A percentile compares a stretch with the other conserved stretches of the same genome.
Evolutionary conservation across 2,888 invertebrate species (phyloP).

Genomic region (Scaptodrosophila latifasciaeformis): DNA sequence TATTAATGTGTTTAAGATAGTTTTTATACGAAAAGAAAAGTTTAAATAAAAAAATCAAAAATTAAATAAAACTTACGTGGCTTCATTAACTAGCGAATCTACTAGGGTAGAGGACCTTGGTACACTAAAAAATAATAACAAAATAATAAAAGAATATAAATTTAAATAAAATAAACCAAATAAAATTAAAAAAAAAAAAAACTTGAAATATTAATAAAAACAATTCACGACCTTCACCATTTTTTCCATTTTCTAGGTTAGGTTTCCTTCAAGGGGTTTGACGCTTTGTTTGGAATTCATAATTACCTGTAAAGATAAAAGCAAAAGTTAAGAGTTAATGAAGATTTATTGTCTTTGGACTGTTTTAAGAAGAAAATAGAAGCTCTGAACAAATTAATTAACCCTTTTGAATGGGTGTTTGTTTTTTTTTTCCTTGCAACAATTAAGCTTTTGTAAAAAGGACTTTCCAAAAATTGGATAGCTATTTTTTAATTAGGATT

Average conservation of each 20-base stretch:
- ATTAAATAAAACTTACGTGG: slow-evolving; percentile 61
- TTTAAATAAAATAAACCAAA: slow-evolving; percentile 10
- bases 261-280: too few species aligned
- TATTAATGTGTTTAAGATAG: too few species aligned
- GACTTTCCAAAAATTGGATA: too few species aligned
- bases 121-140: slow-evolving; percentile 45
- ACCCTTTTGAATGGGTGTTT: too few species aligned
- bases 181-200: slow-evolving; percentile 11
- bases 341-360: slow-evolving; percentile 51
- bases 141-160: slow-evolving; percentile 19
- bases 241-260: not conserved
- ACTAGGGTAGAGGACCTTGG: slow-evolving; percentile 58
- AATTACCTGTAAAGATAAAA: slow-evolving; percentile 41
- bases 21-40: slow-evolving; percentile 12
- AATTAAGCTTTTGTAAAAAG: too few species aligned
- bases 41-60: slow-evolving; percentile 18
- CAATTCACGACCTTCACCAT: too few species aligned
- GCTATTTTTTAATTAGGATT: too few species aligned
- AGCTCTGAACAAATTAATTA: too few species aligned
- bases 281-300: slow-evolving; percentile 14
- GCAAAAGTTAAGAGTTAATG: slow-evolving; percentile 48
- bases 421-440: too few species aligned
- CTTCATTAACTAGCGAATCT: slow-evolving; percentile 66
- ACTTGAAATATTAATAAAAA: not conserved
- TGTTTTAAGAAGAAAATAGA: too few species aligned